Base-by-base conservation (phyloP, 2,888 invertebrate species). In the Omphaloscelis lunosa region DNA sequence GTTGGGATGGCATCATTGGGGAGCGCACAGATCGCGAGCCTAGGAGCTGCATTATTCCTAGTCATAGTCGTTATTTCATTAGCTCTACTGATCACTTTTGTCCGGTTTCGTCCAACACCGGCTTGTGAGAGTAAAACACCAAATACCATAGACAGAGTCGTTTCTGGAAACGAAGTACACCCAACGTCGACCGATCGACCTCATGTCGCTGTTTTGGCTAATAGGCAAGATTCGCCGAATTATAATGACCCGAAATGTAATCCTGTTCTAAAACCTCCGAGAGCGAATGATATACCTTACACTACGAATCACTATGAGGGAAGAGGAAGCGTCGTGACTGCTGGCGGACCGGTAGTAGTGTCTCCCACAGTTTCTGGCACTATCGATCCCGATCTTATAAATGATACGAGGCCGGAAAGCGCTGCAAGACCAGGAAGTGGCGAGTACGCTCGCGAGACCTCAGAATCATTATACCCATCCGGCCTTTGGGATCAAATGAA, bases 341-440 rank as follows among this genome's bases (percentile, higher is more conserved):
- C 97, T 17, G 96, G 97, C 27, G 97, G 97, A 84, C 97, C 98
- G 1, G 97, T 97, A 83, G 98, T 98, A 88, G 98, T 98, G 41
- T 98, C 98, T 45, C 98, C 98, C 53, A 97, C 98, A 61, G 97
- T 98, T 59, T 97, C 98, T 86, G 97, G 98, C 83, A 97, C 97
- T 89, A 98, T 98, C 89, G 98, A 98, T 93, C 98, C 98, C 5
- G 98, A 98, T 93, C 97, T 99, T 84, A 98, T 99, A 90, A 98
- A 98, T 90, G 98, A 98, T 91, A 98, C 98, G 8, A 97, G 98
- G 92, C 97, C 97, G 68, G 97, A 97, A 79, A 98, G 97, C 81
- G 95, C 87, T 69, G 91, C 87, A 77, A 95, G 98, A 77, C 97
- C 98, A 72, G 97, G 97, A 72, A 98, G 98, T 89, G 98, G 98